Conservation (phyloP, 2,113 vertebrate species). For the Peromyscus californicus region DNA sequence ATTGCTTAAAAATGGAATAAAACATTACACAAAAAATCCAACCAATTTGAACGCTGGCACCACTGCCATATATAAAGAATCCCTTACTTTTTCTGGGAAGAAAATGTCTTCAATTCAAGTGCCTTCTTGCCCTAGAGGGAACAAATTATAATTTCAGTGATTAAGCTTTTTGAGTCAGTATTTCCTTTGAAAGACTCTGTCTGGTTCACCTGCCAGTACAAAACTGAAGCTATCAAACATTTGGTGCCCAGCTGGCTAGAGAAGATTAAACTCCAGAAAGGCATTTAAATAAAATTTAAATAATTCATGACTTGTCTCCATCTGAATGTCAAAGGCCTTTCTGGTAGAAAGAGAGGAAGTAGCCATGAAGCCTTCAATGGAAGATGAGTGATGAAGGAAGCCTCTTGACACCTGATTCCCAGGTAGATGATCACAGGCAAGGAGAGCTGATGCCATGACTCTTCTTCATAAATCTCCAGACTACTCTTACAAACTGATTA, state of each 20-base stretch:
- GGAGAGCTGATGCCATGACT: neutral
- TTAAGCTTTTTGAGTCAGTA: slow-evolving; percentile 63
- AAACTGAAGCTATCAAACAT: slow-evolving; percentile 55
- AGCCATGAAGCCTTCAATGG: neutral
- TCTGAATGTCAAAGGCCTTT: slow-evolving; percentile 35
- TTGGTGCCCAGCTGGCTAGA: slow-evolving; percentile 72
- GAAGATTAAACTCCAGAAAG: slow-evolving; percentile 73
- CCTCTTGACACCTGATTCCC: neutral
- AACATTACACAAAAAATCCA: neutral
- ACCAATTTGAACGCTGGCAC: slow-evolving; percentile 50
- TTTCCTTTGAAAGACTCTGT: slow-evolving; percentile 64
- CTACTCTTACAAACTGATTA: neutral
- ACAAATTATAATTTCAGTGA: slow-evolving; percentile 66
- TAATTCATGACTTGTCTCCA: slow-evolving; percentile 67
- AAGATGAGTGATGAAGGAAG: neutral
- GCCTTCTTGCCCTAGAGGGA: slow-evolving; percentile 54
- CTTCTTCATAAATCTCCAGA: slow-evolving; percentile 12
- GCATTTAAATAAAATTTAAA: slow-evolving; percentile 77
- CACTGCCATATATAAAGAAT: slow-evolving; percentile 4
- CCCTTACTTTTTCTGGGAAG: slow-evolving; percentile 30
- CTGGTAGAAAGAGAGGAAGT: neutral
- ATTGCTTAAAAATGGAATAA: slow-evolving; percentile 30
- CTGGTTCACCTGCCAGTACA: slow-evolving; percentile 67
- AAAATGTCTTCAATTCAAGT: slow-evolving; percentile 66
- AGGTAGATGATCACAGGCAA: neutral